These are phyloP conservation scores for Lasioglossum pauxillum DNA, from an alignment of 2,888 invertebrate species.

Conservation along the genomic window DNA sequence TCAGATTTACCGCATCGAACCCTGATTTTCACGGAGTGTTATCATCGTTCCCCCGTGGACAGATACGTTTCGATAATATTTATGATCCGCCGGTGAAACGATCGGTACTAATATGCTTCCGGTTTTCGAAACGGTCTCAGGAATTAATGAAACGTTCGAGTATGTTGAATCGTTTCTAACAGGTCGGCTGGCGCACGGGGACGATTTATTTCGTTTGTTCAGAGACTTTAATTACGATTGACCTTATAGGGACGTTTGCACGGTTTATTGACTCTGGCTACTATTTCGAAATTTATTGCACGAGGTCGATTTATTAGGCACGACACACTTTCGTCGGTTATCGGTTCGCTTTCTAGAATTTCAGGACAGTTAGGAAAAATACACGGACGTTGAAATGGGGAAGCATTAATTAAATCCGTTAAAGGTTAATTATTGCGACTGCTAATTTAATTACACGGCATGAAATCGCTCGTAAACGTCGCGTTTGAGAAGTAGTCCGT, in stretches of 20 bases:
- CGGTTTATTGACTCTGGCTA: background rate
- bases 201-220: constrained; percentile 31
- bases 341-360: background rate
- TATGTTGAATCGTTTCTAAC: constrained; percentile 10
- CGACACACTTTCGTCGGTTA: background rate
- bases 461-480: constrained; percentile 43
- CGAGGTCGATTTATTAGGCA: background rate
- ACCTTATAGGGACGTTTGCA: background rate
- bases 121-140: background rate
- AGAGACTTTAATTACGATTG: constrained; percentile 39
- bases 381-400: background rate
- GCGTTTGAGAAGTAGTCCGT: background rate
- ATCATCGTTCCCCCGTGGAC: background rate
- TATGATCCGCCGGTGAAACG: background rate
- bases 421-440: constrained; percentile 30
- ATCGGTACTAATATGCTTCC: background rate
- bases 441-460: constrained; percentile 60
- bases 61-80: background rate
- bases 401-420: background rate
- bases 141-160: background rate
- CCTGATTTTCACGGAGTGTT: constrained; percentile 23
- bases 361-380: background rate
- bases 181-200: constrained; percentile 6
- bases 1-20: constrained; percentile 37
- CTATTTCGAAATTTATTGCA: too few species aligned